Evolutionary conservation across 2,113 vertebrate genomes (phyloP), one percentile per base, ranked within the genome.

Genomic region (Triplophysa dalaica): DNA sequence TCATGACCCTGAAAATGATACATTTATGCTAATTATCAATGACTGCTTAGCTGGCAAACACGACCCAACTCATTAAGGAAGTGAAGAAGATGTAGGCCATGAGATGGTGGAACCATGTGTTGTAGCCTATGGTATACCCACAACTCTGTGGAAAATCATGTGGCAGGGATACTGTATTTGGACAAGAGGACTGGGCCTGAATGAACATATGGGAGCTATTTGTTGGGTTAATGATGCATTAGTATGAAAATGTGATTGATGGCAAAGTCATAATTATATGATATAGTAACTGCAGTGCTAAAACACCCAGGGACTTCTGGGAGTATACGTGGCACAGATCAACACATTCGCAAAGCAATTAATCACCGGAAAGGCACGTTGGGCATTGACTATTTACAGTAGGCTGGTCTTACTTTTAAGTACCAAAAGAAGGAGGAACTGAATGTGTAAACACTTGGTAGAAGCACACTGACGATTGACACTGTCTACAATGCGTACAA

Each of bases 221-320:
- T 86, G 81, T 83, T 74, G 78, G 74, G 79, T 87, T 87, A 87
- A 87, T 85, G 86, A 86, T 82, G 86, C 86, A 87, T 86, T 78
- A 80, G 83, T 69, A 78, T 82, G 81, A 82, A 78, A 85, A 83
- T 75, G 76, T 87, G 86, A 87, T 82, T 85, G 85, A 87, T 83
- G 75, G 77, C 60, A 72, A 85, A 85, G 80, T 86, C 85, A 85
- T 86, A 87, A 85, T 86, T 83, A 85, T 50, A 81, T 82, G 83
- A 86, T 83, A 79, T 81, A 80, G 84, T 83, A 81, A 81, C 69
- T 78, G 77, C 85, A 80, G 77, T 64, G 73, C 74, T 82, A 75
- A 75, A 83, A 85, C 82, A 87, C 81, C 73, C 73, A 62, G 58
- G 48, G 81, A 60, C 75, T 83, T 79, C 69, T 41, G 78, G 79